phyloP scores from a whole-genome alignment of 1,140 invertebrate species.

The Drosophila cardini region DNA sequence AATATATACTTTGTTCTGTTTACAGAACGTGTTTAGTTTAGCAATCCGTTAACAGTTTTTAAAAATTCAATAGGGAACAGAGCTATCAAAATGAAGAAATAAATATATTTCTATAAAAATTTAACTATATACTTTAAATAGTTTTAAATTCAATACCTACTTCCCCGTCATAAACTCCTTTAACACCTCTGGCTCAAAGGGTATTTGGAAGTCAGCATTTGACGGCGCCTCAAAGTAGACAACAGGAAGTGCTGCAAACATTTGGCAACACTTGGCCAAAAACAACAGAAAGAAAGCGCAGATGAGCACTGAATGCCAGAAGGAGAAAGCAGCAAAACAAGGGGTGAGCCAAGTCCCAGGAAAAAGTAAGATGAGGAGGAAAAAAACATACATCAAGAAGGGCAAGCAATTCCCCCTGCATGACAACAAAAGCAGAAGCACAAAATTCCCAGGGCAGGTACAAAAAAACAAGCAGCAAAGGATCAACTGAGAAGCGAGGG shows the following conservation, averaged over 20 bases:
- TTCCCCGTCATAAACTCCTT: no score
- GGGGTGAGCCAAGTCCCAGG: constrained; percentile 22
- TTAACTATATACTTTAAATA: no score
- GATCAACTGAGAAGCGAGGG: neutral
- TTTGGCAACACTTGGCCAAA: constrained; percentile 75
- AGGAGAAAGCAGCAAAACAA: constrained; percentile 2
- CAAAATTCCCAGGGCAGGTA: constrained; percentile 79
- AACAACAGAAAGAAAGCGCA: constrained; percentile 10
- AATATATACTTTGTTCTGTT: neutral
- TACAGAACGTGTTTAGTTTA: neutral
- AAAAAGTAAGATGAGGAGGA: constrained; percentile 16
- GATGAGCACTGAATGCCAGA: constrained; percentile 28
- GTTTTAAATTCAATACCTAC: no score
- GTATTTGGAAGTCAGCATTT: constrained; percentile 31
- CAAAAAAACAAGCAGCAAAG: constrained; percentile 24
- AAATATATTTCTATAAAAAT: no score
- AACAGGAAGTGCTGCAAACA: constrained; percentile 79
- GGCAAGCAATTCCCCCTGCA: constrained; percentile 47
- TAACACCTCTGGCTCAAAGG: neutral
- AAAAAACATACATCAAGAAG: constrained; percentile 37
- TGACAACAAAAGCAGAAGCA: constrained; percentile 50
- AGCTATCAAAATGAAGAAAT: no score
- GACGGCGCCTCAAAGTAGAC: constrained; percentile 62
- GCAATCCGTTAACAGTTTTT: neutral
- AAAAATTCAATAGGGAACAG: neutral